Percentiles rank a stretch among this genome's conserved stretches.
phyloP scores from a whole-genome alignment of 2,888 invertebrate genomes.

The Drosophila buzzatii region DNA sequence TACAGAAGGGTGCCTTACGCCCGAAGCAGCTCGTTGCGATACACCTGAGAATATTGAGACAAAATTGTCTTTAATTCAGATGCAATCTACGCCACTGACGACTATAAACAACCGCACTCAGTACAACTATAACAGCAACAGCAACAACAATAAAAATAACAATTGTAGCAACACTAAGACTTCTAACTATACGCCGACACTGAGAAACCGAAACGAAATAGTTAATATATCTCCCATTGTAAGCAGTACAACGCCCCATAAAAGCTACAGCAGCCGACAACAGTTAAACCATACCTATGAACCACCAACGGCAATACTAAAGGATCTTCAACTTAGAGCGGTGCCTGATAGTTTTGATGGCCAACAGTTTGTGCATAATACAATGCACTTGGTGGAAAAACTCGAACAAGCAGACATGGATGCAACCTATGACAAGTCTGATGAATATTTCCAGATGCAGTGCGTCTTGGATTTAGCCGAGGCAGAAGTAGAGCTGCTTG shows the following conservation, averaged over 20 bases:
- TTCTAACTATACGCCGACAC: constrained; percentile 70
- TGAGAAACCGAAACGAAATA: constrained; percentile 68
- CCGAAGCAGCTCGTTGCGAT: constrained; percentile 69
- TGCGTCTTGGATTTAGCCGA: constrained; percentile 78
- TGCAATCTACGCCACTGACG: constrained; percentile 82
- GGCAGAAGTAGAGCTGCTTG: constrained; percentile 79
- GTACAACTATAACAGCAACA: constrained; percentile 24
- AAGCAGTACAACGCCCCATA: constrained; percentile 36
- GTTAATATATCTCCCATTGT: constrained; percentile 83
- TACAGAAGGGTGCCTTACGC: constrained; percentile 59
- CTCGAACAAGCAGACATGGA: constrained; percentile 76
- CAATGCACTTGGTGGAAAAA: constrained; percentile 78
- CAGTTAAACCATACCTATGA: constrained; percentile 76
- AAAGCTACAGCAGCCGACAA: constrained; percentile 17
- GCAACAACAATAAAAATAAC: constrained; percentile 49
- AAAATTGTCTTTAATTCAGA: constrained; percentile 53
- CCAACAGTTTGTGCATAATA: constrained; percentile 50
- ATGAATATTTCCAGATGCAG: constrained; percentile 75
- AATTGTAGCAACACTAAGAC: constrained; percentile 50
- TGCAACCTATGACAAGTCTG: constrained; percentile 71
- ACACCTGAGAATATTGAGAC: constrained; percentile 79
- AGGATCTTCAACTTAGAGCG: constrained; percentile 9
- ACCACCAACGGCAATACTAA: constrained; percentile 30
- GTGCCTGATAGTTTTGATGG: constrained; percentile 40
- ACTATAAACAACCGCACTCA: constrained; percentile 26